Percentiles rank a stretch among this genome's conserved stretches.
These are phyloP conservation scores for Calypte anna DNA, from an alignment of 2,113 vertebrate genomes.

Conservation along the genomic window DNA sequence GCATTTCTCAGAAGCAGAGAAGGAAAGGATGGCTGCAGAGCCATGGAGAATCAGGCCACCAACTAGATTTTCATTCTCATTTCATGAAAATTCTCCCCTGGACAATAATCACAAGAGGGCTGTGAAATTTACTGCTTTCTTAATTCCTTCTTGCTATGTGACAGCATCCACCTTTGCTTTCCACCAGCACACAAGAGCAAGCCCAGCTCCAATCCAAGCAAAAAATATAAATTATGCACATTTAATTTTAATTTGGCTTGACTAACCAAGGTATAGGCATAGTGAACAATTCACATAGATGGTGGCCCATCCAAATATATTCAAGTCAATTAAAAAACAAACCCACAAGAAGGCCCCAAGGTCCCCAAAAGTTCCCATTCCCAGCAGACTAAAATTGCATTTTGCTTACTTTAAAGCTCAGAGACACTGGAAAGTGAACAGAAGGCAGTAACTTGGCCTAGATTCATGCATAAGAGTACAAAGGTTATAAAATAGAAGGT, in stretches of 20 bases:
- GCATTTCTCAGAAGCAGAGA: slow-evolving; percentile 65
- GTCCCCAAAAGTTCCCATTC: background rate
- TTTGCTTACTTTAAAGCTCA: slow-evolving; percentile 60
- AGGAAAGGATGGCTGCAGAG: slow-evolving; percentile 29
- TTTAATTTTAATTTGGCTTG: background rate
- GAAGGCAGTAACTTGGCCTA: slow-evolving; percentile 47
- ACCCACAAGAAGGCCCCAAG: background rate
- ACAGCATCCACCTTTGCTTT: slow-evolving; percentile 17
- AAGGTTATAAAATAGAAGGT: slow-evolving; percentile 69
- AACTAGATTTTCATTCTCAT: slow-evolving; percentile 51
- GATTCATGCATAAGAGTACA: slow-evolving; percentile 63
- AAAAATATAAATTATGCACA: background rate
- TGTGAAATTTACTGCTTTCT: slow-evolving; percentile 35
- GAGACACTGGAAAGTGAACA: slow-evolving; percentile 42
- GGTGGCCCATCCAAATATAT: slow-evolving; percentile 11
- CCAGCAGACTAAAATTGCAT: slow-evolving; percentile 28
- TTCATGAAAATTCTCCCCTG: slow-evolving; percentile 30
- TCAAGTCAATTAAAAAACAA: slow-evolving; percentile 31
- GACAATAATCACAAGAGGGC: slow-evolving; percentile 32
- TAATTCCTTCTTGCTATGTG: background rate
- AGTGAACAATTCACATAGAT: background rate
- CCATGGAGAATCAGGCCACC: slow-evolving; percentile 56
- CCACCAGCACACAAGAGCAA: background rate
- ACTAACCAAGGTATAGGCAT: background rate
- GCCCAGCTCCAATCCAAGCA: background rate